Evolutionary conservation across 2,797 vertebrate genomes (phyloP).

Genomic region (Scomberomorus guttatus): DNA sequence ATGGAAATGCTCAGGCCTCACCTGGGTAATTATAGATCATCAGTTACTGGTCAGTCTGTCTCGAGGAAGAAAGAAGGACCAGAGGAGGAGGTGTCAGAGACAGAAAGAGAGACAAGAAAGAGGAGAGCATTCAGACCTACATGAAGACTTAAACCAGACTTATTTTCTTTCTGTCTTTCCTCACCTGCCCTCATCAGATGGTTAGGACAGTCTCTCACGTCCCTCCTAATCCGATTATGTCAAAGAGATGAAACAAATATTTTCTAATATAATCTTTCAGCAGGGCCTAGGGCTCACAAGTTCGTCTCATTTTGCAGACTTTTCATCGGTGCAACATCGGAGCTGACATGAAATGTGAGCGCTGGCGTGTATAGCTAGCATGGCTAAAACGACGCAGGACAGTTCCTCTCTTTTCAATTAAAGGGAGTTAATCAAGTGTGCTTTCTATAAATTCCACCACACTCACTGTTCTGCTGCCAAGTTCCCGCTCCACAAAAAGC

Average conservation of each 20-base stretch:
- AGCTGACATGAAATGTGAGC: conserved; percentile 45
- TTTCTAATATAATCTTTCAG: conserved; percentile 54
- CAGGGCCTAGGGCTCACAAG: background rate
- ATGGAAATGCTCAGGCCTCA: conserved; percentile 77
- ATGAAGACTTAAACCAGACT: conserved; percentile 53
- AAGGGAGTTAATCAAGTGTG: conserved; percentile 52
- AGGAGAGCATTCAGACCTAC: conserved; percentile 26
- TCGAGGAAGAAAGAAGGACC: conserved; percentile 30
- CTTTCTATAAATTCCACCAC: conserved; percentile 66
- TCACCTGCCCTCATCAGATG: conserved; percentile 43
- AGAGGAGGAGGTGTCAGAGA: conserved; percentile 56
- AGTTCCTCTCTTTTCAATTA: conserved; percentile 70
- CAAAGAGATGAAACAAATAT: conserved; percentile 56
- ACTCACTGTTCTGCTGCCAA: conserved; percentile 73
- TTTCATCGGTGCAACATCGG: conserved; percentile 36
- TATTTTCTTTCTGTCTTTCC: conserved; percentile 36
- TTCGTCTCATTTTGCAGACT: conserved; percentile 39
- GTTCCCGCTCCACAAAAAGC: conserved; percentile 62
- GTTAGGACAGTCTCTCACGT: conserved; percentile 10
- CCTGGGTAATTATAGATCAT: conserved; percentile 69
- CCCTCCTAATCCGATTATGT: conserved; percentile 64
- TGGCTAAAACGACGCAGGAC: conserved; percentile 56
- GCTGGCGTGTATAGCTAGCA: conserved; percentile 33
- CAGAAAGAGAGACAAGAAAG: conserved; percentile 41
- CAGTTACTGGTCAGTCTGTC: conserved; percentile 58